A percentile compares a stretch with the other conserved stretches of the same genome.
These are phyloP conservation scores for Chlamydotis undulata DNA, from an alignment of 2,113 vertebrate species.

Conservation along the genomic window DNA sequence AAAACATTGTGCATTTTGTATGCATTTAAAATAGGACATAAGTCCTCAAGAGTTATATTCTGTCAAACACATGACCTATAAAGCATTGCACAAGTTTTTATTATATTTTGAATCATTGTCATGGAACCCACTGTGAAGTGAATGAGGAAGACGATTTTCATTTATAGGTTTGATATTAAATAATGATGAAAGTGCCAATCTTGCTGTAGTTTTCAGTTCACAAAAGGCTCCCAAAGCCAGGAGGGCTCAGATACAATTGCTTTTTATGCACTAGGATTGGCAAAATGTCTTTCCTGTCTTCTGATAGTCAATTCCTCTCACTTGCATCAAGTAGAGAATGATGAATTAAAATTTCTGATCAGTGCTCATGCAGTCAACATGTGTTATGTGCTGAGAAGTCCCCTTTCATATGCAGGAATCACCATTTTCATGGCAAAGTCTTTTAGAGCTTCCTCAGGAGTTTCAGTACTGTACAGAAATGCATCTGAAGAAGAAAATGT, in stretches of 20 bases:
- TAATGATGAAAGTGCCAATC: not conserved
- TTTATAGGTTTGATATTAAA: not conserved
- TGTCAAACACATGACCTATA: not conserved
- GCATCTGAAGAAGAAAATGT: not conserved
- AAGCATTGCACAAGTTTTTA: not conserved
- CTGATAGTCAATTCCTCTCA: not conserved
- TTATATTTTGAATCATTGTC: not conserved
- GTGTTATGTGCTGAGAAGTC: not conserved
- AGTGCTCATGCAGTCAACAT: not conserved
- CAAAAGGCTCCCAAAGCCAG: not conserved
- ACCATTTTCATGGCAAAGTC: not conserved
- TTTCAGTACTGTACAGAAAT: not conserved
- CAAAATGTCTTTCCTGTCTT: not conserved
- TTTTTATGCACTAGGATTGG: not conserved
- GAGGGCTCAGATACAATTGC: not conserved
- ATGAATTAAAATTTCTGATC: not conserved
- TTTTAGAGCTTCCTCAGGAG: not conserved
- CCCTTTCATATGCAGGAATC: not conserved
- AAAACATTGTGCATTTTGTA: not conserved
- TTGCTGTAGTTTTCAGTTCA: not conserved
- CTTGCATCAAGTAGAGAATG: not conserved
- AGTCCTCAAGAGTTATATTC: not conserved
- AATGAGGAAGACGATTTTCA: not conserved
- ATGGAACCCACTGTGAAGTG: not conserved
- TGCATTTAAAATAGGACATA: not conserved